Evolutionary conservation across 1,140 invertebrate genomes (phyloP), one percentile per base, ranked within the genome.

Genomic region (Trichonephila clavipes): DNA sequence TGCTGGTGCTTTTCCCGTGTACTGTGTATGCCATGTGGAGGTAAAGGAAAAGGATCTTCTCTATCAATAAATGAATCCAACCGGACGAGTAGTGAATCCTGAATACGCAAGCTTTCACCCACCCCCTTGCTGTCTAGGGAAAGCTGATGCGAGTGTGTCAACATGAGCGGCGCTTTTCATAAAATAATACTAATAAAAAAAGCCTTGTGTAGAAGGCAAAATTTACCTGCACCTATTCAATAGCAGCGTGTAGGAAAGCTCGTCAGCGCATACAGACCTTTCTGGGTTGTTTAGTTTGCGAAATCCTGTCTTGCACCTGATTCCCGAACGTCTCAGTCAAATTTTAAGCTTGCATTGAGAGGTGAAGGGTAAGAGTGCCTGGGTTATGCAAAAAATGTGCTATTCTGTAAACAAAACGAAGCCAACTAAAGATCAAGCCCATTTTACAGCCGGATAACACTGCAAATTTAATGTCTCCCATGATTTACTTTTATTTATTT

Each of bases 61-160:
- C 77, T 92, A 92, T 92, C 90, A 92, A 92, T 92, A 92, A 92
- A 92, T 92, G 90, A 92, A 92, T 92, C 34, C 81, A 81, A 62
- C 24, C 21, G 90, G 59, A n/a, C 85, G 62, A 92, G 51, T 64
- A n/a, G 61, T 66, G 62, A 66, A 66, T 21, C 59, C 72, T 69
- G 66, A 69, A 69, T 69, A 69, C 66, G n/a, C 66, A 14, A 69
- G 66, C 66, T 69, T 69, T 69, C 66, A 69, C 66, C 66, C 66
- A 69, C 82, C 59, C 82, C 59, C 59, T 92, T 8, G n/a, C 72
- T 51, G 72, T 28, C 51, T 92, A 28, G 77, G 77, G 62, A 92
- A 85, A 90, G 58, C 24, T 81, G 24, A 24, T 90, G 51, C 61
- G 69, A 34, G 40, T 92, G n/a, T 92, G 90, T 92, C 77, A 92